These are phyloP conservation scores for Harpegnathos saltator DNA, from an alignment of 1,140 invertebrate genomes.

Conservation along the genomic window DNA sequence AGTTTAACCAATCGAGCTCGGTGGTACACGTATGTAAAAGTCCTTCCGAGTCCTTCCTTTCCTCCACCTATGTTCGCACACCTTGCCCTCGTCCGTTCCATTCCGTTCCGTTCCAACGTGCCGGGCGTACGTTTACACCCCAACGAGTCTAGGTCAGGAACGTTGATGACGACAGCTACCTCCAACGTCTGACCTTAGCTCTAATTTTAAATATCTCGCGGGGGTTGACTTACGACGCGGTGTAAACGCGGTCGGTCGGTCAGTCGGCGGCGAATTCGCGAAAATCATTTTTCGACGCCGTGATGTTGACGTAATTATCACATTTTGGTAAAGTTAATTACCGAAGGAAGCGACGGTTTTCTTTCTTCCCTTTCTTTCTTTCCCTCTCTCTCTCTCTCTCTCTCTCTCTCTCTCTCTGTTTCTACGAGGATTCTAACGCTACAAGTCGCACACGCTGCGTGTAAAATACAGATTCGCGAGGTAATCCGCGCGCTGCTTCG, in stretches of 20 bases:
- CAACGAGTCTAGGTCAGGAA: constrained; percentile 71
- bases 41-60: constrained; percentile 44
- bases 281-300: constrained; percentile 3
- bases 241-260: not conserved
- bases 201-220: constrained; percentile 66
- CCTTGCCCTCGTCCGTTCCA: constrained; percentile 36
- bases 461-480: too few relatives aligned
- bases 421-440: too few relatives aligned
- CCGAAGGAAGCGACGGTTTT: too few relatives aligned
- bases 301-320: too few relatives aligned
- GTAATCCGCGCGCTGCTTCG: too few relatives aligned
- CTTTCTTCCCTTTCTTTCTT: too few relatives aligned
- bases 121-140: constrained; percentile 62
- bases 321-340: too few relatives aligned
- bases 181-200: constrained; percentile 65
- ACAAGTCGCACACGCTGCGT: too few relatives aligned
- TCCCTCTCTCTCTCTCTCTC: too few relatives aligned
- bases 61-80: constrained; percentile 46
- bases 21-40: constrained; percentile 37
- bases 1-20: constrained; percentile 26
- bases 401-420: too few relatives aligned
- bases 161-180: constrained; percentile 69
- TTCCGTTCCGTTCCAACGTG: constrained; percentile 57
- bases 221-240: constrained; percentile 15
- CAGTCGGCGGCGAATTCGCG: constrained; percentile 26